Evolutionary conservation across 1,140 invertebrate species (phyloP), one percentile per base, ranked within the genome.

Genomic region (Anastrepha ludens): DNA sequence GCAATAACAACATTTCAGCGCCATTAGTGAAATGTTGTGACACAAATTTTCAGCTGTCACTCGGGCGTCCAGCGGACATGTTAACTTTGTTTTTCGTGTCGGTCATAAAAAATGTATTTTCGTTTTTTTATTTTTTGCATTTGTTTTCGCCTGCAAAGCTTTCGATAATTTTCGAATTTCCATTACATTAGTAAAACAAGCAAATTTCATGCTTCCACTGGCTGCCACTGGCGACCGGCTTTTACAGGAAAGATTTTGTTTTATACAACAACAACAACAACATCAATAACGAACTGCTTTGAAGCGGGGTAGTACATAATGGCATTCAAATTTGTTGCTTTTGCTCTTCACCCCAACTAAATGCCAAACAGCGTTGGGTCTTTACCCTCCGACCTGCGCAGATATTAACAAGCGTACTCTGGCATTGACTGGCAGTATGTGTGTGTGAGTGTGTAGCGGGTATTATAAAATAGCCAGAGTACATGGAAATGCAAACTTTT

Each of bases 121-220:
- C 29, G 29, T 29, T 29, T 29, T 29, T 29, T 0, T 29, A 74
- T 41, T 44, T 74, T 11, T 74, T 47, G 13, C 20, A 50, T 47
- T 81, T 78, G 60, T 81, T 81, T 81, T n/a, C 2, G 74, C 74
- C 74, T 81, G 47, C 74, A 41, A 55, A 17, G 74, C 74, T 81
- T 81, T 81, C 74, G 74, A 81, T 81, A 81, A 81, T 81, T 81
- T 81, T 81, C 74, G 74, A 81, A 55, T 81, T 81, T 81, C 47
- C 74, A 81, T 81, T 81, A 55, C 74, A 81, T 81, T 81, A 81
- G 74, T 81, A 55, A 81, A 81, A 81, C 74, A 81, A 55, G 74
- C 74, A 55, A 81, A 50, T 81, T 81, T 81, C 20, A 50, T n/a
- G 47, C 74, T 81, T 81, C 15, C 70, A 50, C 47, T 81, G 47